Base-by-base conservation (phyloP, 2,888 invertebrate species). In the Alentia gelatinosa region DNA sequence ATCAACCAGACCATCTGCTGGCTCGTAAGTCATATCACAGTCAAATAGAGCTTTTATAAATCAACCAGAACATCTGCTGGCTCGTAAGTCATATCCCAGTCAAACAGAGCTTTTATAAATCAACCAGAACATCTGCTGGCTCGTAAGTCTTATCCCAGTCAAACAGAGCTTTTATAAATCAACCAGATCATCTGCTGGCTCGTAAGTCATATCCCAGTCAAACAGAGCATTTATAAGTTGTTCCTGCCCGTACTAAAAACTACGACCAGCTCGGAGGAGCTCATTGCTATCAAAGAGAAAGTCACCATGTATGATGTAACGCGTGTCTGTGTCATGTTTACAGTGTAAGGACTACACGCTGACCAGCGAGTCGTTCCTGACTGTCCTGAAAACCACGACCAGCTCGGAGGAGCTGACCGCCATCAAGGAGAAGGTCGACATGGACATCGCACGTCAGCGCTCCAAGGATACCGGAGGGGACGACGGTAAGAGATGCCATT, bases 1-100 rank as follows among this genome's bases (percentile, higher is more conserved):
- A 97, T 99, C 93, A 99, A 99, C 96, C 98, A 98, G 96, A 97
- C 97, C 92, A 98, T 98, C 95, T 97, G 98, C 94, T 98, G 98
- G 97, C 97, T 98, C 97, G 98, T 98, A 96, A 97, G 97, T 94
- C 79, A 12, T 47, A 12, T 19, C 9, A 47, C 47, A 19, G 47
- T 47, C 47, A 47, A n/a, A n/a, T n/a, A n/a, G n/a, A n/a, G n/a
- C n/a, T n/a, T n/a, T n/a, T n/a, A n/a, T n/a, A n/a, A n/a, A n/a
- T n/a, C n/a, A n/a, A n/a, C n/a, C n/a, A n/a, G n/a, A n/a, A n/a
- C n/a, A n/a, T n/a, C n/a, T n/a, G n/a, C n/a, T n/a, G n/a, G n/a
- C n/a, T n/a, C n/a, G n/a, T n/a, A n/a, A n/a, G n/a, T n/a, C n/a
- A n/a, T n/a, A n/a, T n/a, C n/a, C n/a, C n/a, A n/a, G n/a, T n/a